Conservation (phyloP, 92 coral and sea anemone genomes). For the Palythoa grandiflora region DNA sequence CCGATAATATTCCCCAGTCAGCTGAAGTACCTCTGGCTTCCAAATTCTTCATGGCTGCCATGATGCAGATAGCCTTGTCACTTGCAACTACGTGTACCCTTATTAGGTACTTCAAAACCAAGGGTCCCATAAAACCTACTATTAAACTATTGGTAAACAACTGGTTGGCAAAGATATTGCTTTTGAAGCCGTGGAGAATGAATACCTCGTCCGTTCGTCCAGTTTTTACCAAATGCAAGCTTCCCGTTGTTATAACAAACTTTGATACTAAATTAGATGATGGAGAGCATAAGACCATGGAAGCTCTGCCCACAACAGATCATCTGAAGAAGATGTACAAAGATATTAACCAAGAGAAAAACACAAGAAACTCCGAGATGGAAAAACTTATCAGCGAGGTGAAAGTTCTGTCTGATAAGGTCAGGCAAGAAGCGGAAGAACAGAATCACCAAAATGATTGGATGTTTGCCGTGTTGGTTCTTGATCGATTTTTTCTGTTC, state of each 20-base stretch:
- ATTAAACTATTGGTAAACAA: constrained; percentile 49
- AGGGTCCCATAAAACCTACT: constrained; percentile 45
- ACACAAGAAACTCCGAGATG: not conserved
- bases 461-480: constrained; percentile 26
- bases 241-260: not conserved
- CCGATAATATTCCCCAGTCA: constrained; percentile 31
- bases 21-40: constrained; percentile 59
- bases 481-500: constrained; percentile 21
- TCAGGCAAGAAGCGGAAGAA: constrained; percentile 12
- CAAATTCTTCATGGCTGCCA: constrained; percentile 65
- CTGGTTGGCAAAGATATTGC: constrained; percentile 55
- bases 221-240: not conserved
- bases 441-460: constrained; percentile 21
- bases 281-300: not conserved
- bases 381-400: constrained; percentile 9
- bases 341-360: not conserved
- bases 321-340: not conserved
- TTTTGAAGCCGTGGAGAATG: constrained; percentile 7
- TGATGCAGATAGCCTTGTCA: constrained; percentile 63
- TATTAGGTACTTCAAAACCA: constrained; percentile 49
- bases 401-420: constrained; percentile 20
- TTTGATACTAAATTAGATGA: not conserved
- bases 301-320: not conserved
- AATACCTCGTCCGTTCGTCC: not conserved
- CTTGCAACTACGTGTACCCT: constrained; percentile 65